Percentiles rank a stretch among this genome's conserved stretches.
phyloP scores from a whole-genome alignment of 35 echinoderm and acorn worm species.

The Diadema setosum region DNA sequence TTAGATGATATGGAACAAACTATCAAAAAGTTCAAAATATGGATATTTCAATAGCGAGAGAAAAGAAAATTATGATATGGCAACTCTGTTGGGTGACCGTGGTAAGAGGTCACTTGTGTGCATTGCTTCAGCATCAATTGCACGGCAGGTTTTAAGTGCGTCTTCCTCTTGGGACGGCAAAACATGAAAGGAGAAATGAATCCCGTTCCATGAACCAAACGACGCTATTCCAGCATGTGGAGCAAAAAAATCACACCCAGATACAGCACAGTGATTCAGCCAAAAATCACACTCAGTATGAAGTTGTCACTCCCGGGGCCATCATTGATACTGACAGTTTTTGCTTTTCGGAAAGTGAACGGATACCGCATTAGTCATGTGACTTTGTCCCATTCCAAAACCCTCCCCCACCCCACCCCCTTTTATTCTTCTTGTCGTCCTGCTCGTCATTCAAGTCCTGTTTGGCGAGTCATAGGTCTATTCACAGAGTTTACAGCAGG shows the following conservation, averaged over 20 bases:
- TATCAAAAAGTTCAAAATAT: too few species aligned
- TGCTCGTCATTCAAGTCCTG: too few species aligned
- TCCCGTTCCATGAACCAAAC: neutral
- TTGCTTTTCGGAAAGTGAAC: constrained; percentile 1
- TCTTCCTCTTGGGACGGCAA: neutral
- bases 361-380: neutral
- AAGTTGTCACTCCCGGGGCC: neutral
- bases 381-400: too few species aligned
- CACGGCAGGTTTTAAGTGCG: neutral
- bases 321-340: neutral
- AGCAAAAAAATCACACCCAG: neutral
- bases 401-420: too few species aligned
- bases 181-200: neutral
- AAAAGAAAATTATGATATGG: too few species aligned
- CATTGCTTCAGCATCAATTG: neutral
- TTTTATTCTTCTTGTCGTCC: too few species aligned
- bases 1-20: too few species aligned
- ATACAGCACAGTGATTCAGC: neutral
- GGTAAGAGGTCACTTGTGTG: neutral
- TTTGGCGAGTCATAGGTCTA: too few species aligned
- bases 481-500: too few species aligned
- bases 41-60: too few species aligned
- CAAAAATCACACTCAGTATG: neutral
- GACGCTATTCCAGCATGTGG: neutral
- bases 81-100: too few species aligned